Evolutionary conservation across 92 coral and sea anemone species (phyloP).

Genomic region (Isaurus tuberculatus): DNA sequence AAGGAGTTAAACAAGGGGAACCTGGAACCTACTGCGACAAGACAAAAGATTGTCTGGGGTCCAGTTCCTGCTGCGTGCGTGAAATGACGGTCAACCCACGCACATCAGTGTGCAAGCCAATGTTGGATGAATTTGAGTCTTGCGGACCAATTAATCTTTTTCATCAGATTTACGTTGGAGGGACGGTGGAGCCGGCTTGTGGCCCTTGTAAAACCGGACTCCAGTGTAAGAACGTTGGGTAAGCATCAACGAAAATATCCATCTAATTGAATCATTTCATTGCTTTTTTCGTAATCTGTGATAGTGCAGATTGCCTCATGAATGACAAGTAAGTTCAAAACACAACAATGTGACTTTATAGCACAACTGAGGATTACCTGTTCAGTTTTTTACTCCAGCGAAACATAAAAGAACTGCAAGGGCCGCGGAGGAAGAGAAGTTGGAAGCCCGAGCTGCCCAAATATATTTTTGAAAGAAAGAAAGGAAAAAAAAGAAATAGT

Average conservation of each 20-base stretch:
- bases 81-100: constrained; percentile 80
- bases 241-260: constrained; percentile 14
- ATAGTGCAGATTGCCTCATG: no score
- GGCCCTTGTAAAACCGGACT: constrained; percentile 88
- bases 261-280: background rate
- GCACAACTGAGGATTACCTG: no score
- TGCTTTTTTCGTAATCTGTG: background rate
- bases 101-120: constrained; percentile 84
- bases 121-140: constrained; percentile 83
- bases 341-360: no score
- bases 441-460: no score
- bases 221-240: constrained; percentile 91
- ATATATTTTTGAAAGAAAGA: no score
- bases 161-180: constrained; percentile 82
- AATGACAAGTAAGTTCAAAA: no score
- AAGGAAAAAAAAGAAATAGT: no score
- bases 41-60: constrained; percentile 77
- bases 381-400: no score
- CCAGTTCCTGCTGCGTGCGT: constrained; percentile 83
- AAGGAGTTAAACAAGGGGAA: constrained; percentile 77
- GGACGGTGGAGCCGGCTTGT: constrained; percentile 89
- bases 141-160: constrained; percentile 91
- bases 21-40: constrained; percentile 92
- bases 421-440: no score
- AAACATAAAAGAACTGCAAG: no score